Conservation (phyloP, 2,797 vertebrate genomes). For the Pseudochirops cupreus region DNA sequence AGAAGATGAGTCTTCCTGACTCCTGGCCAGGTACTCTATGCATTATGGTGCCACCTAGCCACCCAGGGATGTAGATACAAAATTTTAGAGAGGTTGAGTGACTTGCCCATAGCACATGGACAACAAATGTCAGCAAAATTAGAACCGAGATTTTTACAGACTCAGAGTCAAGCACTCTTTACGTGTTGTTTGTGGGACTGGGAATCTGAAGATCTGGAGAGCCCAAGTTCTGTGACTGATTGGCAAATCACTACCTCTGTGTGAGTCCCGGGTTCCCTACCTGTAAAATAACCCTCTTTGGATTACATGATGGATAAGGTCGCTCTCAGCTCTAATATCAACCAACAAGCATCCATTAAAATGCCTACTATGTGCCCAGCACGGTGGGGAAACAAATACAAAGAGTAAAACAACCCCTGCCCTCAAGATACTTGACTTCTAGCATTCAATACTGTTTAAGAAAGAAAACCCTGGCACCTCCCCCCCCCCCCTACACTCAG, state of each 20-base stretch:
- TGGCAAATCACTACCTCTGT: not conserved
- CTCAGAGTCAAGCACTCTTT: not conserved
- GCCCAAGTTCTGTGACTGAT: not conserved
- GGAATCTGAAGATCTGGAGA: not conserved
- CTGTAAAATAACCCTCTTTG: not conserved
- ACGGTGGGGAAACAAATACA: not conserved
- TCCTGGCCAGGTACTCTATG: not conserved
- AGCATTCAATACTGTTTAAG: not conserved
- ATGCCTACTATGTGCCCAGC: not conserved
- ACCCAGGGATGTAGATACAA: not conserved
- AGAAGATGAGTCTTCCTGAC: not conserved
- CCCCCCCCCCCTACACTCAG: not conserved
- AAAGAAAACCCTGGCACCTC: not conserved
- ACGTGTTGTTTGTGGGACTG: not conserved
- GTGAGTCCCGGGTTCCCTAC: not conserved
- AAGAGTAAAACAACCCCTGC: not conserved
- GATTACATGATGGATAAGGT: not conserved
- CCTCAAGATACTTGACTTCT: not conserved
- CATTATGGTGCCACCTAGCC: not conserved
- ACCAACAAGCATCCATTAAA: not conserved
- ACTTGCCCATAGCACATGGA: not conserved
- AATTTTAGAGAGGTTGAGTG: not conserved
- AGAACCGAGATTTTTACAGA: not conserved
- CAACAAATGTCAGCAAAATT: not conserved
- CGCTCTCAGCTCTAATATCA: not conserved